phyloP scores from a whole-genome alignment of 2,113 vertebrate genomes.

The Bos indicus region DNA sequence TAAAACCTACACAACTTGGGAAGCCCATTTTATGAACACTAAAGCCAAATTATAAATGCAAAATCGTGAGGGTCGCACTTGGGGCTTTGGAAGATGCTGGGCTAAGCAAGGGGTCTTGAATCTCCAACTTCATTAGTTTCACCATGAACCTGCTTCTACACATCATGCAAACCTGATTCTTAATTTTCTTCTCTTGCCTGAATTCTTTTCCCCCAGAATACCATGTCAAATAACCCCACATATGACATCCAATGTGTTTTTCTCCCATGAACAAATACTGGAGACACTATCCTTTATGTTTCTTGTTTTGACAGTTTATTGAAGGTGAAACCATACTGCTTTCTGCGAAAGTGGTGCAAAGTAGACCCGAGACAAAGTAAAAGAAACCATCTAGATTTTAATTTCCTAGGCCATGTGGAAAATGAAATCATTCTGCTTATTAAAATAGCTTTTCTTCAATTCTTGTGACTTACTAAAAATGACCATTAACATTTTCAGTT shows the following conservation, averaged over 20 bases:
- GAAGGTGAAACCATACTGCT: constrained; percentile 36
- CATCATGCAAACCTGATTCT: not conserved
- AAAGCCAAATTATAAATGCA: not conserved
- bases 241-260: not conserved
- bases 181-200: not conserved
- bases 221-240: not conserved
- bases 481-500: constrained; percentile 65
- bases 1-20: not conserved
- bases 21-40: not conserved
- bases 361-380: constrained; percentile 5
- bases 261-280: not conserved
- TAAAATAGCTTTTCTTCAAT: constrained; percentile 68
- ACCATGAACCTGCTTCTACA: not conserved
- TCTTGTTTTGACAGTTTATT: not conserved
- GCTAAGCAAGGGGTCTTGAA: not conserved
- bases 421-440: constrained; percentile 65
- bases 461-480: constrained; percentile 76
- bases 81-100: not conserved
- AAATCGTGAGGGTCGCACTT: not conserved
- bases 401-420: constrained; percentile 61
- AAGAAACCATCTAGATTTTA: constrained; percentile 41
- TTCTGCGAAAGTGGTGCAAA: not conserved
- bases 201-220: not conserved
- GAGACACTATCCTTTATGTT: not conserved
- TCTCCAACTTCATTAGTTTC: not conserved